These are phyloP conservation scores for Oreochromis spilurus DNA, from an alignment of 2,113 vertebrate species.

Conservation along the genomic window DNA sequence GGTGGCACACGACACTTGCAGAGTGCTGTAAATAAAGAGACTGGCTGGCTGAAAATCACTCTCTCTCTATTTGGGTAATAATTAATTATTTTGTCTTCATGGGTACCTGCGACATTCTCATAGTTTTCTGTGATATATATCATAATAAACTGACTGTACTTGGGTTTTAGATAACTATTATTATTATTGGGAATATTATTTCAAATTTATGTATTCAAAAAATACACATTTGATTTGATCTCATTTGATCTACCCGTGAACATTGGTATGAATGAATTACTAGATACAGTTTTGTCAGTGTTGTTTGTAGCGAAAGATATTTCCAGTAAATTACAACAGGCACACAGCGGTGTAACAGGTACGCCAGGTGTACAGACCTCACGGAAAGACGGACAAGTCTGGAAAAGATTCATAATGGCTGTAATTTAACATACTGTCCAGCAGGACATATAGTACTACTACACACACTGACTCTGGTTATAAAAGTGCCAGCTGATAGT, in stretches of 20 bases:
- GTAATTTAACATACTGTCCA: neutral
- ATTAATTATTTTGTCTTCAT: neutral
- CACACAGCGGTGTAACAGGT: neutral
- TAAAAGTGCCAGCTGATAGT: slow-evolving; percentile 14
- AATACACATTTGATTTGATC: neutral
- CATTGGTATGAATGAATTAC: neutral
- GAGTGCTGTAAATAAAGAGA: neutral
- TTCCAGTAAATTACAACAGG: neutral
- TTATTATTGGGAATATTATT: neutral
- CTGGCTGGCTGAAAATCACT: neutral
- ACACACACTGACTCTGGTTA: neutral
- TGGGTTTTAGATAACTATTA: neutral
- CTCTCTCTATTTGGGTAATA: neutral
- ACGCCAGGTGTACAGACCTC: neutral
- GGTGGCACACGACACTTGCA: neutral
- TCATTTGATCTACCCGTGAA: neutral
- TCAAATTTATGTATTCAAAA: neutral
- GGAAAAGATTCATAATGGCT: neutral
- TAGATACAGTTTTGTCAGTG: neutral
- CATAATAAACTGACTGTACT: neutral
- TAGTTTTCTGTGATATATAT: neutral
- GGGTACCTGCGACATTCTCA: neutral
- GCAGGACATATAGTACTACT: neutral
- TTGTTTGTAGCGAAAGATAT: neutral
- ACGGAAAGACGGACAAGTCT: neutral